Evolutionary conservation across 2,888 invertebrate species (phyloP).

Genomic region (Fragum sueziense): DNA sequence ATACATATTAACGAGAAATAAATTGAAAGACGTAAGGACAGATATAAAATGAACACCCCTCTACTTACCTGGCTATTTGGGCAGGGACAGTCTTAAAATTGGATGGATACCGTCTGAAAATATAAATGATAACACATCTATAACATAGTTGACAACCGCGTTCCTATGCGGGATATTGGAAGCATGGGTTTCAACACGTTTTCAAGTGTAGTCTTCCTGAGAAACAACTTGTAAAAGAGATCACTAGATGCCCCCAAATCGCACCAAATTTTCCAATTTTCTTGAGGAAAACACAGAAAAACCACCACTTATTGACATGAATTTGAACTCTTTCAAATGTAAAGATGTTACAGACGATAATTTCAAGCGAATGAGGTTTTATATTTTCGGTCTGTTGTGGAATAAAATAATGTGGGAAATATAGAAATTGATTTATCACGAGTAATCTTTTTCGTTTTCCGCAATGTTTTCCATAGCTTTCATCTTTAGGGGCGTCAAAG

Average conservation of each 20-base stretch:
- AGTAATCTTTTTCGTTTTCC: no score
- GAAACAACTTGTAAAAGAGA: background rate
- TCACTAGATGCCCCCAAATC: no score
- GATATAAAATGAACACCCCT: background rate
- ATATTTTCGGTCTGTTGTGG: no score
- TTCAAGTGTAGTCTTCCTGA: background rate
- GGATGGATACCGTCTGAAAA: constrained; percentile 35
- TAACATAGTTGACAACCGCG: no score
- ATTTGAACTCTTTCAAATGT: no score
- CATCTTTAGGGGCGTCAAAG: no score
- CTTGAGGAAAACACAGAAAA: background rate
- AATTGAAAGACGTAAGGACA: background rate
- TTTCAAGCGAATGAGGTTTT: no score
- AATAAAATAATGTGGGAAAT: no score
- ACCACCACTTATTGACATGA: no score
- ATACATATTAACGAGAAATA: background rate
- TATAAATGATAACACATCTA: background rate
- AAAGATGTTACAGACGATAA: no score
- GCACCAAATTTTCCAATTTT: background rate
- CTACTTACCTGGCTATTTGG: background rate
- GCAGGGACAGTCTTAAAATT: background rate
- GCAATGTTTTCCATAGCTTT: no score
- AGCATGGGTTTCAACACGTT: background rate
- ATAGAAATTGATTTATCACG: no score
- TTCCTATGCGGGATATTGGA: background rate